A percentile compares a stretch with the other conserved stretches of the same genome.
phyloP scores from a whole-genome alignment of 1,140 invertebrate species.

The Diuraphis noxia region DNA sequence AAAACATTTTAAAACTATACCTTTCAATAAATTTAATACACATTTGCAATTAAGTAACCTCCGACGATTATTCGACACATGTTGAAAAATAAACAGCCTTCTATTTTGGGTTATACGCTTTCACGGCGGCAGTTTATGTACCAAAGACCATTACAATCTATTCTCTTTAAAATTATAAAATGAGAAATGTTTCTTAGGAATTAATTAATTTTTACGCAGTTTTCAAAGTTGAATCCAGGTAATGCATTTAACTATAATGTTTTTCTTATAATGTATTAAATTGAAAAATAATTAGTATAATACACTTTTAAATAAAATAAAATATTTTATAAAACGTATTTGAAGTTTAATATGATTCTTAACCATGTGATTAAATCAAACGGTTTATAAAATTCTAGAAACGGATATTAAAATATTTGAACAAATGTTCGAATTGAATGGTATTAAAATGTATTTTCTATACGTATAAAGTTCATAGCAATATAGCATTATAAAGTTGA shows the following conservation, averaged over 20 bases:
- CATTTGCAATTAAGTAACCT: not conserved
- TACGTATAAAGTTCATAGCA: not conserved
- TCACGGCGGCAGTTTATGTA: not conserved
- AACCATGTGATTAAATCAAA: not conserved
- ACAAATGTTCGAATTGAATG: not conserved
- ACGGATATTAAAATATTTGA: not conserved
- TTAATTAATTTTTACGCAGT: not conserved
- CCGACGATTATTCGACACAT: not conserved
- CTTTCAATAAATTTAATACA: not conserved
- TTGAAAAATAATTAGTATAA: not conserved
- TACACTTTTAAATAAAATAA: not conserved
- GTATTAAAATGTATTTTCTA: not conserved
- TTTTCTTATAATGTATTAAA: not conserved
- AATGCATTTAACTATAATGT: not conserved
- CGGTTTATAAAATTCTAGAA: not conserved
- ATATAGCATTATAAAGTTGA: not conserved
- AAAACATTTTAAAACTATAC: not conserved
- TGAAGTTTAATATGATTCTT: not conserved
- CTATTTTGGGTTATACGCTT: not conserved
- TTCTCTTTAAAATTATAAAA: not conserved
- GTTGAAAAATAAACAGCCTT: not conserved
- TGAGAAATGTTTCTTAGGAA: not conserved
- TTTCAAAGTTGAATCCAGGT: not conserved
- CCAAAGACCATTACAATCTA: not conserved
- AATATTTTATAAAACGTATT: not conserved